These are phyloP conservation scores for Panopea generosa DNA, from an alignment of 2,888 invertebrate species.

Conservation along the genomic window DNA sequence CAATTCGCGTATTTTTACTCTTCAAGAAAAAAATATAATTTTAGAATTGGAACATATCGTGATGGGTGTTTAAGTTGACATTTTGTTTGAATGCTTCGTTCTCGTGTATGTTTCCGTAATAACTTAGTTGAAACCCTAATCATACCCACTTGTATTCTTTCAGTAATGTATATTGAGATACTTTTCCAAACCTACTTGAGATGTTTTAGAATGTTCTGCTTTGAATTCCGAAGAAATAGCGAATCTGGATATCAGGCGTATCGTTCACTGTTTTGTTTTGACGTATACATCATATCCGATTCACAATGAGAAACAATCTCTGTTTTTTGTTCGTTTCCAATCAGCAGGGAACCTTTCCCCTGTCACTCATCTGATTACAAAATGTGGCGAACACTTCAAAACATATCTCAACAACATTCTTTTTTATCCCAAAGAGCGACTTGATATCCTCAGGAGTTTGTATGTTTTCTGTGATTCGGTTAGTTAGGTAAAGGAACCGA, in stretches of 20 bases:
- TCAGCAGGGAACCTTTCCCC: slow-evolving; percentile 47
- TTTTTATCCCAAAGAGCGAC: slow-evolving; percentile 44
- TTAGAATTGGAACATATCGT: too few species aligned
- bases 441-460: slow-evolving; percentile 41
- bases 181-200: too few species aligned
- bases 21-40: too few species aligned
- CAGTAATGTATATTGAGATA: too few species aligned
- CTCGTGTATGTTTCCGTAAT: too few species aligned
- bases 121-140: too few species aligned
- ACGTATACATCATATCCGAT: slow-evolving; percentile 58
- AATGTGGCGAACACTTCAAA: slow-evolving; percentile 59
- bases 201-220: too few species aligned
- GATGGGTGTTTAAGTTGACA: too few species aligned
- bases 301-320: slow-evolving; percentile 42
- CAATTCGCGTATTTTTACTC: too few species aligned
- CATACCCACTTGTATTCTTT: too few species aligned
- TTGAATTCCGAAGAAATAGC: too few species aligned
- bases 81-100: too few species aligned
- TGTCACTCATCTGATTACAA: slow-evolving; percentile 60
- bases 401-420: slow-evolving; percentile 35
- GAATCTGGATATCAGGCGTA: neutral
- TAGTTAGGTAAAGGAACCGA: neutral
- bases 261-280: slow-evolving; percentile 36
- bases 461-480: neutral
- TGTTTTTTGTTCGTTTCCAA: slow-evolving; percentile 44